phyloP scores from a whole-genome alignment of 2,888 invertebrate species.

The Heliconius sara region DNA sequence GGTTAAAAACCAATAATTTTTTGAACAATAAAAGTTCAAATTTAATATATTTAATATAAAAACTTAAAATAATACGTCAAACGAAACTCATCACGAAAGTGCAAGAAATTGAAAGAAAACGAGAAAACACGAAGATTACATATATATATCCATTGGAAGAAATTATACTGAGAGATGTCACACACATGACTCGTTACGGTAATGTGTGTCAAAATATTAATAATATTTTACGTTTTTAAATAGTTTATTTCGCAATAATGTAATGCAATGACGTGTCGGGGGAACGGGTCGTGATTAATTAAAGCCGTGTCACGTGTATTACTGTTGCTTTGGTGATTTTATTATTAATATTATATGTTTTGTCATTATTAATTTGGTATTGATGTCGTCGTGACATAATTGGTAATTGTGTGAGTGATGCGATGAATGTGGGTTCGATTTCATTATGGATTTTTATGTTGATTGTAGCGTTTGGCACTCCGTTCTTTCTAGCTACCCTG shows the following conservation, averaged over 20 bases:
- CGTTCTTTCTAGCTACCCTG: no score
- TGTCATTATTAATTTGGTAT: not conserved
- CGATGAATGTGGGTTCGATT: not conserved
- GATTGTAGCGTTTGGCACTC: no score
- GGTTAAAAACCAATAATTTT: no score
- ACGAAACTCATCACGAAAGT: no score
- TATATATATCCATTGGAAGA: not conserved
- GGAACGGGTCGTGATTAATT: slow-evolving; percentile 40
- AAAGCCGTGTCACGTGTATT: slow-evolving; percentile 6
- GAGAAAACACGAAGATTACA: no score
- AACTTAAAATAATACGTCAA: no score
- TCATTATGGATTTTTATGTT: not conserved
- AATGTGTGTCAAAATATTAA: slow-evolving; percentile 29
- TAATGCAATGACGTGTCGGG: slow-evolving; percentile 37
- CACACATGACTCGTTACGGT: slow-evolving; percentile 31
- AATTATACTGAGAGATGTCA: slow-evolving; percentile 23
- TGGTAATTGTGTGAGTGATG: not conserved
- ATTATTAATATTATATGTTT: slow-evolving; percentile 2
- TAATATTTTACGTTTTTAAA: slow-evolving; percentile 33
- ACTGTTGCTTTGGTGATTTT: slow-evolving; percentile 1
- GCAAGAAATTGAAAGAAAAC: no score
- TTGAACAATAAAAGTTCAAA: no score
- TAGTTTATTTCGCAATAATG: slow-evolving; percentile 41
- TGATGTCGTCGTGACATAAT: not conserved
- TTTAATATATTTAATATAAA: no score